These are phyloP conservation scores for Gymnopithys bicolor DNA, from an alignment of 2,797 vertebrate genomes.

Conservation along the genomic window DNA sequence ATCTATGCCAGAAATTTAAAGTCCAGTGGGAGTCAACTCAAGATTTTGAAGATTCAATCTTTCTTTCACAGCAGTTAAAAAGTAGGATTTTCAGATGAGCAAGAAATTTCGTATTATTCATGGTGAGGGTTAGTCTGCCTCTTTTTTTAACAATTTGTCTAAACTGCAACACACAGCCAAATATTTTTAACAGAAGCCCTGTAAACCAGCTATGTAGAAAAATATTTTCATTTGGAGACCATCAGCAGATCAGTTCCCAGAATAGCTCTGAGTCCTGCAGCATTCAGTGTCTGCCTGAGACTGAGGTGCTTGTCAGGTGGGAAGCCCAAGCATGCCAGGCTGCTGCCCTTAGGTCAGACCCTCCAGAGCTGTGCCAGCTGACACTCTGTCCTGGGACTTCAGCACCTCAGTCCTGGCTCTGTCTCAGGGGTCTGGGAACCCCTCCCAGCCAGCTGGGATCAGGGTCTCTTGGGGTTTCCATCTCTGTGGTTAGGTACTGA, in stretches of 20 bases:
- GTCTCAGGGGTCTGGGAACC: background rate
- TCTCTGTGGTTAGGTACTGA: background rate
- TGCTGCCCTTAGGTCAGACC: background rate
- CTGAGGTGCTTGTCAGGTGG: background rate
- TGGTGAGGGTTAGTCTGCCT: rapidly evolving
- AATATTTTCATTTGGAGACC: background rate
- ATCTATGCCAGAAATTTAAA: background rate
- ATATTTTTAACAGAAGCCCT: background rate
- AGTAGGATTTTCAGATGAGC: background rate
- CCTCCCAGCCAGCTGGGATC: background rate
- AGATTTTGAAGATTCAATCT: background rate
- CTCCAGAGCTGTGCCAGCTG: background rate
- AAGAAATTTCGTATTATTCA: background rate
- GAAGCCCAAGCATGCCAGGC: background rate
- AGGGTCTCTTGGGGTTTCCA: background rate
- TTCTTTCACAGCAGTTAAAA: background rate
- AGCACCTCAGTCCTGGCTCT: background rate
- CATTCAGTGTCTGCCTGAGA: rapidly evolving
- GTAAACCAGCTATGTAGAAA: background rate
- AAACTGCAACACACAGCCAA: background rate
- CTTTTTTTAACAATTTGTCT: background rate
- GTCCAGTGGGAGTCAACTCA: background rate
- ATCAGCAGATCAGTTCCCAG: background rate
- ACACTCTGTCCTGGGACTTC: background rate
- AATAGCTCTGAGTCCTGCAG: background rate